These are phyloP conservation scores for Ernsta delagoae DNA, from an alignment of 2,888 invertebrate species.

Conservation along the genomic window DNA sequence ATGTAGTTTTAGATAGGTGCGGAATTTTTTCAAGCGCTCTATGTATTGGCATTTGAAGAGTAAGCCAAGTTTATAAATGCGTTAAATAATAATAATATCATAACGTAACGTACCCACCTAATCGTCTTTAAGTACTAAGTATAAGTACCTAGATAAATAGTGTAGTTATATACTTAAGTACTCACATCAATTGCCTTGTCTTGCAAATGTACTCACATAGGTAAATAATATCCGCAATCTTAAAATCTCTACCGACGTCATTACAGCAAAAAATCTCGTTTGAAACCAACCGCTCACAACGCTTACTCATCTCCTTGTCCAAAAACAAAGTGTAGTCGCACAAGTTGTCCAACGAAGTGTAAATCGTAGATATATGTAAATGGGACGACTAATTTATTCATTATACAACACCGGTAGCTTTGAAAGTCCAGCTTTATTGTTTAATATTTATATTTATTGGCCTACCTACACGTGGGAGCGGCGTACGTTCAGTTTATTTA, in stretches of 20 bases:
- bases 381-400: slow-evolving; percentile 39
- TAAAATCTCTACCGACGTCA: slow-evolving; percentile 13
- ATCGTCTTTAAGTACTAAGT: no score
- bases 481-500: slow-evolving; percentile 13
- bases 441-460: slow-evolving; percentile 40
- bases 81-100: no score
- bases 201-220: slow-evolving; percentile 6
- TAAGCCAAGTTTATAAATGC: no score
- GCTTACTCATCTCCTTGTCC: slow-evolving; percentile 18
- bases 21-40: no score
- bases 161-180: background rate
- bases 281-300: slow-evolving; percentile 21
- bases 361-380: slow-evolving; percentile 44
- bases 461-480: slow-evolving; percentile 23
- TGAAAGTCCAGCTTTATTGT: slow-evolving; percentile 42
- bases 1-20: no score
- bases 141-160: background rate
- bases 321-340: slow-evolving; percentile 17
- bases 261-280: slow-evolving; percentile 11
- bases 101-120: no score
- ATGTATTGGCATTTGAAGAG: no score
- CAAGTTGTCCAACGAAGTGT: slow-evolving; percentile 23
- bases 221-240: background rate
- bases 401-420: slow-evolving; percentile 45
- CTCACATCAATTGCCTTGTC: background rate